Evolutionary conservation across 2,797 vertebrate genomes (phyloP).

Genomic region (Merluccius polli): DNA sequence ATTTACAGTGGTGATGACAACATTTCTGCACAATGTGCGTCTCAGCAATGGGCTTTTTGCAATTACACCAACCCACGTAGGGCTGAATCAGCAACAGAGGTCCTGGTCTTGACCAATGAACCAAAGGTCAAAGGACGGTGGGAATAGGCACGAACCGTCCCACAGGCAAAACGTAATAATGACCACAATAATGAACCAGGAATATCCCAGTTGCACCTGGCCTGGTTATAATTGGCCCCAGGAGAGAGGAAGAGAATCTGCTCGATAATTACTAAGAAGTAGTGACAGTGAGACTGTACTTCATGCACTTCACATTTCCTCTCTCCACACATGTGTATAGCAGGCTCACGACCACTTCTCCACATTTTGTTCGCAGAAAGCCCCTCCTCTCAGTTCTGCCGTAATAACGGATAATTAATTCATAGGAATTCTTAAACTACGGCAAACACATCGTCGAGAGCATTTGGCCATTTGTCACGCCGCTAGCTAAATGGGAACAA

Average conservation of each 20-base stretch:
- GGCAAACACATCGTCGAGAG: conserved; percentile 14
- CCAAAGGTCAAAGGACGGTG: not conserved
- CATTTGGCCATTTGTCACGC: conserved; percentile 20
- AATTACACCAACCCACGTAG: not conserved
- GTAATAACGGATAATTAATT: conserved; percentile 30
- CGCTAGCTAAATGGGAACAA: conserved; percentile 42
- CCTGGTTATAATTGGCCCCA: not conserved
- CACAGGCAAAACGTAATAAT: not conserved
- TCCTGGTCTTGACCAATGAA: not conserved
- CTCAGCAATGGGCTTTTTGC: not conserved
- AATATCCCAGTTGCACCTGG: not conserved
- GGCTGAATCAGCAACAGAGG: not conserved
- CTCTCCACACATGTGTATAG: not conserved
- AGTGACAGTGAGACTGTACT: not conserved
- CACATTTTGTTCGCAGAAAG: conserved; percentile 11
- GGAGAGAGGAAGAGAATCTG: not conserved
- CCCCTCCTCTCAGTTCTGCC: conserved; percentile 7
- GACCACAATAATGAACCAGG: not conserved
- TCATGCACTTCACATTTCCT: not conserved
- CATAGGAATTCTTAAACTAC: conserved; percentile 26
- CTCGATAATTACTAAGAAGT: not conserved
- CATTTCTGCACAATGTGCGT: not conserved
- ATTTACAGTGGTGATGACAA: not conserved
- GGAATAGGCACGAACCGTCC: not conserved
- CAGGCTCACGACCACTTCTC: not conserved